These are phyloP conservation scores for Onychostruthus taczanowskii DNA, from an alignment of 2,113 vertebrate genomes.

Conservation along the genomic window DNA sequence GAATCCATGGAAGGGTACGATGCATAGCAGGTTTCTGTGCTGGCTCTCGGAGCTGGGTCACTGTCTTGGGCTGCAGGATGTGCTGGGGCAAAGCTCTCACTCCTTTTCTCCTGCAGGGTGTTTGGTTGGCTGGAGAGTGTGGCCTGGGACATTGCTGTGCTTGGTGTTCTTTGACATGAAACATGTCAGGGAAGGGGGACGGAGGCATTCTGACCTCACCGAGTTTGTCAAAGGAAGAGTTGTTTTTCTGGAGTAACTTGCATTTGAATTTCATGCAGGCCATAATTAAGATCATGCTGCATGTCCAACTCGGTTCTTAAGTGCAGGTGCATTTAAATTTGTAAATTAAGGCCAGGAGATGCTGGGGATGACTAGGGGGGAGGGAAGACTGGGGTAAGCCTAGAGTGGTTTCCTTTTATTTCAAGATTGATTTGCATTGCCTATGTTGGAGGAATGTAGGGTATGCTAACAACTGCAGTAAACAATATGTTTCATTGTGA, in stretches of 20 bases:
- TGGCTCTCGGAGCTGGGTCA: not conserved
- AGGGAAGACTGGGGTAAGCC: not conserved
- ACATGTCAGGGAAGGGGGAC: fast-evolving
- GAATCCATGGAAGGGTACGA: fast-evolving
- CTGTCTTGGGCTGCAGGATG: not conserved
- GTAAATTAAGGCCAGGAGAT: not conserved
- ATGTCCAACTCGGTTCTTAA: fast-evolving
- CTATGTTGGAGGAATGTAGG: not conserved
- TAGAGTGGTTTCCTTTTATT: not conserved
- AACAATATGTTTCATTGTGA: not conserved
- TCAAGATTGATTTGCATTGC: not conserved
- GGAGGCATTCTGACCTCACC: not conserved
- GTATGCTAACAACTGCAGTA: not conserved
- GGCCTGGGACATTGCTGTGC: not conserved
- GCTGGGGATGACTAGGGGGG: not conserved
- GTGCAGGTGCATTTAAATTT: not conserved
- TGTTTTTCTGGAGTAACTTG: not conserved
- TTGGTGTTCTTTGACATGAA: not conserved
- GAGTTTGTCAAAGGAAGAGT: not conserved
- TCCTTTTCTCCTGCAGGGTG: fast-evolving
- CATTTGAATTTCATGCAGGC: not conserved
- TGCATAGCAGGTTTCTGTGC: not conserved
- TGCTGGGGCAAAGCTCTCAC: not conserved
- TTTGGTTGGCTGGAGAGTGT: not conserved
- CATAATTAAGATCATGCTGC: not conserved